Percentiles rank a stretch among this genome's conserved stretches.
These are phyloP conservation scores for Spea bombifrons DNA, from an alignment of 2,113 vertebrate species.

Conservation along the genomic window DNA sequence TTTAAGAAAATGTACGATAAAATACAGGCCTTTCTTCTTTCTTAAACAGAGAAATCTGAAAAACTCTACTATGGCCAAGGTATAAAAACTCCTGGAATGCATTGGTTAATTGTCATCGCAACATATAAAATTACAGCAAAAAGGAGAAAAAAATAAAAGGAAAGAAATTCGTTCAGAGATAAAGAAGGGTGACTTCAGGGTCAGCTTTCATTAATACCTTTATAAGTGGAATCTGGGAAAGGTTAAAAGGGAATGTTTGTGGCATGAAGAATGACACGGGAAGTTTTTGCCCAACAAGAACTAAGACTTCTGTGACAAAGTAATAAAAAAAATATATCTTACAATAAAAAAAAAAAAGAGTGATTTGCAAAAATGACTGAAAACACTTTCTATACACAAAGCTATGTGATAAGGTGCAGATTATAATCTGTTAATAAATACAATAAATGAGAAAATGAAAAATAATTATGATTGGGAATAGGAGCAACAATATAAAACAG, in stretches of 20 bases:
- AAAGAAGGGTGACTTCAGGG: slow-evolving; percentile 21
- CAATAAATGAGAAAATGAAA: too few species aligned
- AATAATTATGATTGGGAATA: too few species aligned
- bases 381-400: too few species aligned
- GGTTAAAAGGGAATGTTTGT: slow-evolving; percentile 23
- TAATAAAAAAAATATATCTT: neutral
- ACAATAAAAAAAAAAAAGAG: neutral
- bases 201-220: slow-evolving; percentile 39
- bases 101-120: slow-evolving; percentile 7
- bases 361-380: neutral
- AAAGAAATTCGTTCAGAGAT: slow-evolving; percentile 20
- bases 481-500: too few species aligned
- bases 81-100: neutral
- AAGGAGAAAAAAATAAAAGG: slow-evolving; percentile 26
- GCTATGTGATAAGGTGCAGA: too few species aligned
- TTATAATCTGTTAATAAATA: too few species aligned
- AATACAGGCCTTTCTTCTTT: neutral
- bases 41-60: neutral
- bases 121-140: neutral
- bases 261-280: slow-evolving; percentile 2
- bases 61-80: neutral
- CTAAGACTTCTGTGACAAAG: neutral
- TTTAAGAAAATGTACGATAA: neutral
- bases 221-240: slow-evolving; percentile 24
- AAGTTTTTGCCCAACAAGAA: neutral